Evolutionary conservation across 2,113 vertebrate genomes (phyloP), one percentile per base, ranked within the genome.

Genomic region (Recurvirostra avosetta): DNA sequence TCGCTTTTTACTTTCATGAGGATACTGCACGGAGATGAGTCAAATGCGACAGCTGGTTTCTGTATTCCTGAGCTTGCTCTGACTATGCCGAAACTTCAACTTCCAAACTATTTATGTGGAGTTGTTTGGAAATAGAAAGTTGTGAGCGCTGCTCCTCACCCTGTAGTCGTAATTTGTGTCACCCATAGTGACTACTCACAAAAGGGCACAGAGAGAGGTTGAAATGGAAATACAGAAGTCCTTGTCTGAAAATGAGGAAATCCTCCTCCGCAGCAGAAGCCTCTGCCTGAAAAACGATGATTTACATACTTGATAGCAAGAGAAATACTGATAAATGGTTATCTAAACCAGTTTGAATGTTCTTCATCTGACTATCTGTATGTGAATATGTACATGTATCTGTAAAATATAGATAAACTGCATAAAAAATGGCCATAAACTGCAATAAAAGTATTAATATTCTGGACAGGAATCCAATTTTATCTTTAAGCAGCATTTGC

Each of bases 401-500:
- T 86, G 62, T 63, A 86, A 96, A 92, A 93, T 20, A 45, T 19
- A 19, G 45, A 45, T 19, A 45, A 45, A 45, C 45, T 45, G 45
- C 45, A 45, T 45, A 45, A 45, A 45, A 45, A 45, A 82, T 82
- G 62, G 50, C 62, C 72, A 58, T 65, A 67, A 80, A 68, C 32
- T 47, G 63, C 78, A 83, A 43, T 79, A 34, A 86, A 94, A 94
- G 41, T 74, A 90, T 92, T 95, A 70, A 90, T 92, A 94, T 95
- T 91, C 84, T 79, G 41, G 85, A 85, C n/a, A 61, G 62, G 87
- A 94, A 91, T 82, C 84, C 81, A 91, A 62, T 94, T 95, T 97
- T 94, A 77, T 95, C 94, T 94, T 90, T 59, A 92, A 88, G 49
- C 62, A 91, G 70, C 77, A 17, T 95, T 96, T 95, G 91, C 91